Percentiles rank a stretch among this genome's conserved stretches.
Evolutionary conservation across 2,888 invertebrate species (phyloP).

Genomic region (Meandrusa payeni): DNA sequence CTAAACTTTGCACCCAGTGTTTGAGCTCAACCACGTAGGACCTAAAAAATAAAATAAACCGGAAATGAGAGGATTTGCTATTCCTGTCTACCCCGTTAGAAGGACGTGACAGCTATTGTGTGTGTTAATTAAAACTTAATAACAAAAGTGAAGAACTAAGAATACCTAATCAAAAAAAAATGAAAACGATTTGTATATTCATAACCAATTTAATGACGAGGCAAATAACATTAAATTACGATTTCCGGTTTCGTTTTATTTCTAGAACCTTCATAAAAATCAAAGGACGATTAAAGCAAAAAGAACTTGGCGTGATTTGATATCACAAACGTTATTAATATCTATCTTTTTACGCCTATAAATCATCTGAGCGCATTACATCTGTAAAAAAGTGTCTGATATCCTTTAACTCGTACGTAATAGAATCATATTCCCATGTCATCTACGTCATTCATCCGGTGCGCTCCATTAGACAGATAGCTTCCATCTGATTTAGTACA

Average conservation of each 20-base stretch:
- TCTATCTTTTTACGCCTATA: conserved; percentile 13
- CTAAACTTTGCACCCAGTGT: too few relatives aligned
- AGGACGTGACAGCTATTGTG: too few relatives aligned
- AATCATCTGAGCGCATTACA: conserved; percentile 13
- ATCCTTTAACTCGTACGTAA: conserved; percentile 24
- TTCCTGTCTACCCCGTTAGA: too few relatives aligned
- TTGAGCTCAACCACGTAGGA: too few relatives aligned
- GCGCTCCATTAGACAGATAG: conserved; percentile 21
- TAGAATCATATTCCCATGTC: conserved; percentile 56
- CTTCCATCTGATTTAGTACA: conserved; percentile 23
- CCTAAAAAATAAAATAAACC: too few relatives aligned
- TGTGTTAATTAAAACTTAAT: too few relatives aligned
- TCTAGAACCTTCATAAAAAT: conserved; percentile 6
- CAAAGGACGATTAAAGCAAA: conserved; percentile 13
- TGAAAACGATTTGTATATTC: too few relatives aligned
- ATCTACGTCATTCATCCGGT: conserved; percentile 20
- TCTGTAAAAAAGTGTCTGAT: conserved; percentile 9
- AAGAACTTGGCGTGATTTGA: conserved; percentile 14
- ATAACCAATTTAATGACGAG: too few relatives aligned
- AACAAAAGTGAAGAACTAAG: too few relatives aligned
- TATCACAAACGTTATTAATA: conserved; percentile 14
- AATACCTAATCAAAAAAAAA: too few relatives aligned
- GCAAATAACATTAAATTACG: conserved; percentile 8
- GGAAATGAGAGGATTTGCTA: too few relatives aligned
- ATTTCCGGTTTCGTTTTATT: conserved; percentile 12